A percentile compares a stretch with the other conserved stretches of the same genome.
phyloP scores from a whole-genome alignment of 2,888 invertebrate species.

The Augiades crinisus region DNA sequence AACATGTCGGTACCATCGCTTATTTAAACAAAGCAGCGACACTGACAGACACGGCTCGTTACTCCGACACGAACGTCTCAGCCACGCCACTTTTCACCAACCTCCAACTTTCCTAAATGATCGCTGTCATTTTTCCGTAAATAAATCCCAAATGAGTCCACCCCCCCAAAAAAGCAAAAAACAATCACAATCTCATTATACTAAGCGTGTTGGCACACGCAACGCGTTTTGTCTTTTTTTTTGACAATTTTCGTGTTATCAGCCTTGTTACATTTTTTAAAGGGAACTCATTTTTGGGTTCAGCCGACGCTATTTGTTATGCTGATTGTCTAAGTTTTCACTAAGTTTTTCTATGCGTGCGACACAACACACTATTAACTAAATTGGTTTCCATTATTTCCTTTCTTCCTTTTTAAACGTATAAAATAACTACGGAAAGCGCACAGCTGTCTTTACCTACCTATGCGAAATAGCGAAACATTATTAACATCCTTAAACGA shows the following conservation, averaged over 20 bases:
- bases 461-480: too few relatives aligned
- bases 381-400: constrained; percentile 10
- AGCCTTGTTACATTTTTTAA: constrained; percentile 30
- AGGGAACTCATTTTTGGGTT: constrained; percentile 23
- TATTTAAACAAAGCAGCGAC: constrained; percentile 13
- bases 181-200: constrained; percentile 47
- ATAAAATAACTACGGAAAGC: neutral
- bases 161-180: constrained; percentile 35
- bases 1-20: neutral
- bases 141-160: constrained; percentile 36
- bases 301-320: constrained; percentile 34
- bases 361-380: constrained; percentile 12
- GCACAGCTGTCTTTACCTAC: too few relatives aligned
- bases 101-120: constrained; percentile 55
- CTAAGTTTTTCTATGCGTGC: constrained; percentile 33
- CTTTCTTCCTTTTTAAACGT: neutral
- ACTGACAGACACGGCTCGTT: constrained; percentile 56
- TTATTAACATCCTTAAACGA: too few relatives aligned
- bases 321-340: constrained; percentile 30
- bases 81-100: constrained; percentile 50
- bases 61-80: constrained; percentile 43
- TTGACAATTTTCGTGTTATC: constrained; percentile 41
- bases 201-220: constrained; percentile 43
- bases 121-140: constrained; percentile 50
- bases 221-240: constrained; percentile 36